Percentiles rank a stretch among this genome's conserved stretches.
Conservation (phyloP, 2,888 invertebrate species). For the Linhomoeus sp. region DNA sequence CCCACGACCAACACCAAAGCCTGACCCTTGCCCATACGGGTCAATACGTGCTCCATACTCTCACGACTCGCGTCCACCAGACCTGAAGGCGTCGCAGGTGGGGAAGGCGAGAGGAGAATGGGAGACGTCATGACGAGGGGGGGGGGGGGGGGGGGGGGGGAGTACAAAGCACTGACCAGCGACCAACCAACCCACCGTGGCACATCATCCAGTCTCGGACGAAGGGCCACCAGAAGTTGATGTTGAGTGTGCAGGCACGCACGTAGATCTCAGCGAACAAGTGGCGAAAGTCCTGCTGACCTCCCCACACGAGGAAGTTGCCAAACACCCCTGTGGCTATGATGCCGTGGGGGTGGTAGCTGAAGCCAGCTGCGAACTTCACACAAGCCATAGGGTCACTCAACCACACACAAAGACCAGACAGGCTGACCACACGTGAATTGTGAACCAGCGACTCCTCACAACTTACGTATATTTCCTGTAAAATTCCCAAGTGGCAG, state of each 20-base stretch:
- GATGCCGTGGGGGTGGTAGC: constrained; percentile 75
- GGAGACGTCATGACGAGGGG: too few relatives aligned
- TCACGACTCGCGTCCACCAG: constrained; percentile 34
- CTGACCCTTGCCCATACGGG: constrained; percentile 31
- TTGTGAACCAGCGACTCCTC: constrained; percentile 45
- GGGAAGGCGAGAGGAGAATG: too few relatives aligned
- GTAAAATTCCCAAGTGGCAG: too few relatives aligned
- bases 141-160: too few relatives aligned
- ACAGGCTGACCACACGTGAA: too few relatives aligned
- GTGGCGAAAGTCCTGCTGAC: constrained; percentile 33
- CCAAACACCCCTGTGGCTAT: constrained; percentile 56
- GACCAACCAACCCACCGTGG: too few relatives aligned
- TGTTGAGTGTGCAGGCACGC: constrained; percentile 42
- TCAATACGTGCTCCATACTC: constrained; percentile 39
- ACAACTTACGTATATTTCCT: neutral
- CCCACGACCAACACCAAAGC: constrained; percentile 59
- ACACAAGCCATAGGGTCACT: too few relatives aligned
- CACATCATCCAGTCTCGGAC: constrained; percentile 44
- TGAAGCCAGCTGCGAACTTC: too few relatives aligned
- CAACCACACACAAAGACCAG: too few relatives aligned
- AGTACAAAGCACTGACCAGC: too few relatives aligned
- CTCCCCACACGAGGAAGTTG: constrained; percentile 47
- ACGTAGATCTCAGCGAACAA: constrained; percentile 32
- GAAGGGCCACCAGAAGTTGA: constrained; percentile 49
- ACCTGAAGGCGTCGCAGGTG: too few relatives aligned